A percentile compares a stretch with the other conserved stretches of the same genome.
Conservation (phyloP, 2,888 invertebrate species). For the Galerucella pusilla region DNA sequence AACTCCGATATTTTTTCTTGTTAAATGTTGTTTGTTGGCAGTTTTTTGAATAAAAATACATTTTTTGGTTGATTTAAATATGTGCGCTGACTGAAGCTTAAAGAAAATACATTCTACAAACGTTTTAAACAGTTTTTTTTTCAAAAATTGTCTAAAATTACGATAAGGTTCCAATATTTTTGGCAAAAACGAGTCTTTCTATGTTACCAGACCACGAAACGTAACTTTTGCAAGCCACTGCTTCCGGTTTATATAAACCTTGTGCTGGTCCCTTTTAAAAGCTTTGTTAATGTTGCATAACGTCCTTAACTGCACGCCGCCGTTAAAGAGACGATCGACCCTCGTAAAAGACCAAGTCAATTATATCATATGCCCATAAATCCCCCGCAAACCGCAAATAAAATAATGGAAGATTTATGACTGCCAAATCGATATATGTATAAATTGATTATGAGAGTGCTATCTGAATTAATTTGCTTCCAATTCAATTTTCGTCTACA, state of each 20-base stretch:
- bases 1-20: too few species aligned
- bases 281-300: slow-evolving; percentile 49
- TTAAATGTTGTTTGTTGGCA: too few species aligned
- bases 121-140: too few species aligned
- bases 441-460: slow-evolving; percentile 35
- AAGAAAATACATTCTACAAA: too few species aligned
- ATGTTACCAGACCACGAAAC: neutral
- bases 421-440: slow-evolving; percentile 16
- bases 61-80: too few species aligned
- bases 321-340: neutral
- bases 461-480: slow-evolving; percentile 22
- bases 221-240: slow-evolving; percentile 15
- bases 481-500: neutral
- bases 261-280: slow-evolving; percentile 47
- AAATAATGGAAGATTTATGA: slow-evolving; percentile 41
- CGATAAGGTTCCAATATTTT: too few species aligned
- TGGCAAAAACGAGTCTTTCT: too few species aligned
- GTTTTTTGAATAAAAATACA: too few species aligned
- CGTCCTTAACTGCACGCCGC: slow-evolving; percentile 38
- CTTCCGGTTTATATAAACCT: slow-evolving; percentile 39
- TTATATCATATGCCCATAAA: slow-evolving; percentile 44
- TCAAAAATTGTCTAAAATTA: too few species aligned
- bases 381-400: slow-evolving; percentile 37
- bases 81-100: too few species aligned
- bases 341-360: slow-evolving; percentile 36